phyloP scores from a whole-genome alignment of 1,140 invertebrate species.

The Drusus annulatus region DNA sequence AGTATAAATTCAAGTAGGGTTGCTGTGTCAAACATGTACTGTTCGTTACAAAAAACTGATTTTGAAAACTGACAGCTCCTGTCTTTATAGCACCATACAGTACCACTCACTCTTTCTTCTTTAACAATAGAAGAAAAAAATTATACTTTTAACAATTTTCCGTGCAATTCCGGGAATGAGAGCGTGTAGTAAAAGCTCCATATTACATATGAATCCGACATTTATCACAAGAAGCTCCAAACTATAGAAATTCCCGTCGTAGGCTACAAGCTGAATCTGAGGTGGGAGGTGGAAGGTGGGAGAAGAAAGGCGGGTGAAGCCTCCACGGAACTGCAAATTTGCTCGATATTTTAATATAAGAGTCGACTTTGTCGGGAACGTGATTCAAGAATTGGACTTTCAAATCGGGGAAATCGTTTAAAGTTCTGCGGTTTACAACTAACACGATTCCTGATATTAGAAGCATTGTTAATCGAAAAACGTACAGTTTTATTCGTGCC shows the following conservation, averaged over 20 bases:
- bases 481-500: background rate
- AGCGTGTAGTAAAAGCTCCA: no score
- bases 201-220: slow-evolving; percentile 1
- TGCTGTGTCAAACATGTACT: no score
- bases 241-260: background rate
- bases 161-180: no score
- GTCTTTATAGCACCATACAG: no score
- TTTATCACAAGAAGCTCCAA: slow-evolving; percentile 18
- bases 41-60: no score
- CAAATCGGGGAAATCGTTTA: slow-evolving; percentile 5
- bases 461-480: background rate
- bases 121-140: no score
- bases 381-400: background rate
- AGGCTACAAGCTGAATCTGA: background rate
- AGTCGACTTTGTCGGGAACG: slow-evolving; percentile 14
- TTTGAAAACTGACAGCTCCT: no score
- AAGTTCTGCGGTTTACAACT: background rate
- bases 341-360: slow-evolving; percentile 29
- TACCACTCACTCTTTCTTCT: no score
- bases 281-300: background rate
- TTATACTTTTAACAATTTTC: no score
- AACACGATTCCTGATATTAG: background rate
- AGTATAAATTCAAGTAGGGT: no score
- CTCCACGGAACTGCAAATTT: background rate
- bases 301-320: background rate